Base-by-base conservation (phyloP, 2,888 invertebrate species). In the Apomyelois bistriatella region DNA sequence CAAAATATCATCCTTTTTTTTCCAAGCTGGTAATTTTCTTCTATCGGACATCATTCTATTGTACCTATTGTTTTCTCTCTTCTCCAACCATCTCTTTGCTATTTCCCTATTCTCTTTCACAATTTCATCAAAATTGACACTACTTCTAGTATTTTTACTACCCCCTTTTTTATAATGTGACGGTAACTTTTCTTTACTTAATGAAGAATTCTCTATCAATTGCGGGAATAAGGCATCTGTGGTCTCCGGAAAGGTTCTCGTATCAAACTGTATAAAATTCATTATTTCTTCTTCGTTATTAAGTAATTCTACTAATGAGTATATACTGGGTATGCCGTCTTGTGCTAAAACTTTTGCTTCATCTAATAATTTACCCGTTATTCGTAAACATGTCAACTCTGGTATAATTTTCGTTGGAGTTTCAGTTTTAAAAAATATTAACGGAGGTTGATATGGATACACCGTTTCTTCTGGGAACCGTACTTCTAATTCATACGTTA, bases 361-460 rank as follows among this genome's bases (percentile, higher is more conserved):
- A n/a, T 93, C 90, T 58, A 94, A 85, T 43, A 96, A 81, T 63
- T 92, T 90, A 54, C 93, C 91, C 1, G 93, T 93, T 59, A 96
- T 91, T 70, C 93, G 92, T 48, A 96, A 80, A 59, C 93, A 92
- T 17, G 93, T 87, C 54, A 93, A 78, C 43, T 92, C 91, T 1
- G 95, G 95, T 59, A 94, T 89, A 52, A 93, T 86, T 56, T 72
- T 79, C 30, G 85, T 82, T 42, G 92, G 92, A 43, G 91, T 91
- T 58, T 91, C 91, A 0, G 93, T 91, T 82, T 93, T 94, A 38
- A 95, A 82, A 68, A 94, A 95, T 58, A 96, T 87, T 55, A 94
- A 82, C 0, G 96, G 95, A 0, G 94, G 91, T 78, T 95, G 94
- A 67, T 92, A 93, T 0, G 96, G 96, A 78, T 96, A 96, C 48